phyloP scores from a whole-genome alignment of 1,140 invertebrate species.

The Eueides isabella region DNA sequence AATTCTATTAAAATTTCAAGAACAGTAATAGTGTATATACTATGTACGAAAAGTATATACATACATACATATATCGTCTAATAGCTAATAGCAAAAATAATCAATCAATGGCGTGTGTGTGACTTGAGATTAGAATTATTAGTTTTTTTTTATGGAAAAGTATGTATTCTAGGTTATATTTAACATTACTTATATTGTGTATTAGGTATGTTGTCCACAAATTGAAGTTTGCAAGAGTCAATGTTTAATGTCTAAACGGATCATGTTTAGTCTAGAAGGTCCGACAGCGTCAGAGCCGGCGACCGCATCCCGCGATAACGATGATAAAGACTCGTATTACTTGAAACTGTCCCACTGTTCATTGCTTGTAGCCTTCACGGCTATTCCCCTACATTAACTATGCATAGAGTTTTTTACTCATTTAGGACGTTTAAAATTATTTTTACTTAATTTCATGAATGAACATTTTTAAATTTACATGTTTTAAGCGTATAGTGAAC shows the following conservation, averaged over 20 bases:
- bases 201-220: no score
- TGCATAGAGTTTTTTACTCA: neutral
- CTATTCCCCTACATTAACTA: neutral
- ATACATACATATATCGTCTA: no score
- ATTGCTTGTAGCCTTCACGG: neutral
- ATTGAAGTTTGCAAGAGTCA: no score
- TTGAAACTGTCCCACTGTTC: neutral
- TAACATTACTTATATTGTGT: no score
- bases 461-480: neutral
- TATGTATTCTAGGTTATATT: no score
- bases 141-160: no score
- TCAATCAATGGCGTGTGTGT: neutral
- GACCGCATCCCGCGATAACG: constrained; percentile 4
- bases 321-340: neutral
- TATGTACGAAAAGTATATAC: no score
- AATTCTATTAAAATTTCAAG: no score
- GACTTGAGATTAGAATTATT: neutral
- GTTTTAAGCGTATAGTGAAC: neutral
- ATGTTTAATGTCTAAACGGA: neutral
- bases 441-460: no score
- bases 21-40: no score
- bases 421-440: no score
- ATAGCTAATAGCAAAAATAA: no score
- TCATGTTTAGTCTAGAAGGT: neutral
- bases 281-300: neutral